Percentiles rank a stretch among this genome's conserved stretches.
These are phyloP conservation scores for Caradrina kadenii DNA, from an alignment of 2,888 invertebrate species.

Conservation along the genomic window DNA sequence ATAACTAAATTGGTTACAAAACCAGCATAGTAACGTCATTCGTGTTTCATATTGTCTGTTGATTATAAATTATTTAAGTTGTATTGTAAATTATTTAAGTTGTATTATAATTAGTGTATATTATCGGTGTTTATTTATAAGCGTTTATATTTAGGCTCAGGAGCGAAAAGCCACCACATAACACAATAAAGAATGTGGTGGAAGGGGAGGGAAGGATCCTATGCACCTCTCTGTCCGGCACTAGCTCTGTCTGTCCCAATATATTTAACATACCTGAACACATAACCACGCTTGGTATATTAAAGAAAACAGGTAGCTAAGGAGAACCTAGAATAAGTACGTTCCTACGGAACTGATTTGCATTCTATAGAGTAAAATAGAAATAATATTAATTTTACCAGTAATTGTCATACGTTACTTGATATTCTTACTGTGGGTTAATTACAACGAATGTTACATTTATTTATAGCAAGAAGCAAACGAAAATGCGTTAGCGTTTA, in stretches of 20 bases:
- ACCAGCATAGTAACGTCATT: constrained; percentile 16
- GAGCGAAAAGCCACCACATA: constrained; percentile 16
- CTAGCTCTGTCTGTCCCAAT: constrained; percentile 68
- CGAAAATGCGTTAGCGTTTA: constrained; percentile 33
- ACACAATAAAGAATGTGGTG: constrained; percentile 19
- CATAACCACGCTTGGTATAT: constrained; percentile 55
- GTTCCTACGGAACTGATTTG: constrained; percentile 85
- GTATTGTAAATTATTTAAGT: constrained; percentile 29
- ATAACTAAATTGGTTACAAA: constrained; percentile 12
- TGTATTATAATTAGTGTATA: constrained; percentile 14
- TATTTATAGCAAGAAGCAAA: constrained; percentile 42
- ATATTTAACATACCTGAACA: constrained; percentile 32
- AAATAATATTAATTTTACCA: constrained; percentile 65
- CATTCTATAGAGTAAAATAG: constrained; percentile 81
- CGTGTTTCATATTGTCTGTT: constrained; percentile 24
- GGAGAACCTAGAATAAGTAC: constrained; percentile 70
- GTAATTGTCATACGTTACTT: constrained; percentile 59
- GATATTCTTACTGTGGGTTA: constrained; percentile 78
- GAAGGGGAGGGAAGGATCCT: constrained; percentile 27
- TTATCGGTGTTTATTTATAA: constrained; percentile 41
- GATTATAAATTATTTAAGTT: constrained; percentile 39
- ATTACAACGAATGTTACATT: constrained; percentile 81
- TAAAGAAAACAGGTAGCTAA: constrained; percentile 85
- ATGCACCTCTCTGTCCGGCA: constrained; percentile 68
- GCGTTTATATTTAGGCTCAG: constrained; percentile 25